Conservation (phyloP, 2,888 invertebrate genomes). For the Selenia dentaria region DNA sequence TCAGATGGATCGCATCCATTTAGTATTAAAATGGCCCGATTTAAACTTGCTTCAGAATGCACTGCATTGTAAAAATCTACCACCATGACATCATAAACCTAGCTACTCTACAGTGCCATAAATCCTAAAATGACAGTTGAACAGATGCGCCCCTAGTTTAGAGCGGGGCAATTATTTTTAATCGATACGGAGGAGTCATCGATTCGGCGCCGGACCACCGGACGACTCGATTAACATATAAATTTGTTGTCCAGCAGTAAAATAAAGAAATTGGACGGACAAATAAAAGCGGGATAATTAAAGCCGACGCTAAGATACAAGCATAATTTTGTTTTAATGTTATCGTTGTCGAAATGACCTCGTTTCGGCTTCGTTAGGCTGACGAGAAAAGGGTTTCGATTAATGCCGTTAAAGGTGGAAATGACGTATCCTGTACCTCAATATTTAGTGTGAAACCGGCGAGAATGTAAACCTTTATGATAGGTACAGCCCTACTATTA, state of each 20-base stretch:
- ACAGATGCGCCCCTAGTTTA: slow-evolving; percentile 41
- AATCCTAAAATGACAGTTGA: slow-evolving; percentile 27
- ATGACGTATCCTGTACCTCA: slow-evolving; percentile 10
- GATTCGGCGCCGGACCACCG: slow-evolving; percentile 67
- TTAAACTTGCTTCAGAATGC: too few relatives aligned
- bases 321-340: slow-evolving; percentile 74
- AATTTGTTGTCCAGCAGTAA: slow-evolving; percentile 79
- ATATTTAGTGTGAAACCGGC: slow-evolving; percentile 6
- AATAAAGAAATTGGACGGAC: slow-evolving; percentile 79
- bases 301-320: slow-evolving; percentile 63
- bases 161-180: slow-evolving; percentile 55
- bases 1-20: too few relatives aligned
- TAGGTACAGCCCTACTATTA: too few relatives aligned
- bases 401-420: slow-evolving; percentile 7
- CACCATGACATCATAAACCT: too few relatives aligned
- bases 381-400: slow-evolving; percentile 10
- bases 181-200: slow-evolving; percentile 52
- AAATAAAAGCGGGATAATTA: slow-evolving; percentile 66
- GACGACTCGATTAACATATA: slow-evolving; percentile 77
- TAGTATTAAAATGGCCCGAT: too few relatives aligned
- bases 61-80: too few relatives aligned
- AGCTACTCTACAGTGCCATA: too few relatives aligned
- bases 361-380: slow-evolving; percentile 30
- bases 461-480: too few relatives aligned
- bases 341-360: slow-evolving; percentile 36